Base-by-base conservation (phyloP, 2,888 invertebrate genomes). In the Esperia sulphurella region DNA sequence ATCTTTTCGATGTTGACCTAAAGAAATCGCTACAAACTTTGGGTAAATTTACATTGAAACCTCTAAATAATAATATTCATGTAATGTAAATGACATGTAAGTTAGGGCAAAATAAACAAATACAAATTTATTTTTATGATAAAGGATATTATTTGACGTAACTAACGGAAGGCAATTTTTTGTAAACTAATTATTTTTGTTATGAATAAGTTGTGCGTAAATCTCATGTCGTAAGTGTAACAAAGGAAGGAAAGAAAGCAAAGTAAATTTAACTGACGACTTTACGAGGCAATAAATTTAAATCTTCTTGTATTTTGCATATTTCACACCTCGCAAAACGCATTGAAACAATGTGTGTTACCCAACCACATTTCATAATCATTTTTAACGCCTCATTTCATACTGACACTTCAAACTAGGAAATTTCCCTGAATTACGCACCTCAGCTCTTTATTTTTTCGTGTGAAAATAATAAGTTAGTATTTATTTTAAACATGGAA, bases 301-400 rank as follows among this genome's bases (percentile, higher is more conserved):
- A 21, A 21, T 21, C 21, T 21, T 21, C 21, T 9, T 30, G 8
- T 38, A 38, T 45, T 45, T 31, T 7, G 10, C 35, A n/a, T 39
- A 28, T 38, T 38, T 28, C 35, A 7, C 14, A 30, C 35, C 8
- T 8, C 28, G 10, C 13, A 29, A 13, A 45, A 14, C 38, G 14
- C 10, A 51, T 43, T 38, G 44, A 51, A 53, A 45, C 46, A 55
- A 53, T 49, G 39, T 42, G 45, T 45, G 47, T 58, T 60, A 61
- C 50, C 50, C 57, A 61, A 64, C 59, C 37, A 46, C 55, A 65
- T 67, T 64, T 65, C 62, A 61, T 65, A 68, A 69, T 59, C 52
- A 41, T 47, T 43, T 50, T 61, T 54, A 51, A 61, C 51, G 63
- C 60, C 63, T 64, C 59, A 65, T 63, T 68, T 61, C 47, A n/a